These are phyloP conservation scores for Colletes latitarsis DNA, from an alignment of 1,140 invertebrate genomes.

Conservation along the genomic window DNA sequence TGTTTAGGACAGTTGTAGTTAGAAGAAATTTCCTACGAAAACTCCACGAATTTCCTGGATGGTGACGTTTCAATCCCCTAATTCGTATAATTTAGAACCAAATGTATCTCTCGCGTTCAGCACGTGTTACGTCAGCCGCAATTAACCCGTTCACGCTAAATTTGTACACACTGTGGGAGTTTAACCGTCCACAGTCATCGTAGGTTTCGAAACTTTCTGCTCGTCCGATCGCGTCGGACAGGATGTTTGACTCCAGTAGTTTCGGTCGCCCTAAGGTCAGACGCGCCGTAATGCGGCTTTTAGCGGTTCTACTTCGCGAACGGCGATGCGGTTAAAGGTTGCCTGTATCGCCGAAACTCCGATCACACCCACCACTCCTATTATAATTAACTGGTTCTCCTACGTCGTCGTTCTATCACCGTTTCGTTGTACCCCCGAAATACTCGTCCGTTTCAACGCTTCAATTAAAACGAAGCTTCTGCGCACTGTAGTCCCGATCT, in stretches of 20 bases:
- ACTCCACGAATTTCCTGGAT: too few species aligned
- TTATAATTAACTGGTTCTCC: background rate
- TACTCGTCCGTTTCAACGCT: background rate
- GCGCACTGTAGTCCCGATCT: too few species aligned
- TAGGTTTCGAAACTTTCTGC: slow-evolving; percentile 14
- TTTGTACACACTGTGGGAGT: background rate
- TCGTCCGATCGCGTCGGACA: background rate
- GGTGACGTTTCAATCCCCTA: too few species aligned
- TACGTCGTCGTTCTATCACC: too few species aligned
- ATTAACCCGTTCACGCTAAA: background rate
- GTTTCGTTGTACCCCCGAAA: background rate
- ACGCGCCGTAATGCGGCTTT: slow-evolving; percentile 17
- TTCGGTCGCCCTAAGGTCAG: slow-evolving; percentile 25
- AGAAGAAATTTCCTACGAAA: too few species aligned
- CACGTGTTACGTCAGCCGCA: background rate
- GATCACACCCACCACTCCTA: background rate
- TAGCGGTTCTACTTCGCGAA: background rate
- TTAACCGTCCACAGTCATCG: slow-evolving; percentile 7
- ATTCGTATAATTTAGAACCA: too few species aligned
- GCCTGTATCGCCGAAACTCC: background rate
- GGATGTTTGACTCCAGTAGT: slow-evolving; percentile 27
- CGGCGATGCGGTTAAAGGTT: background rate
- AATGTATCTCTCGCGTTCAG: too few species aligned
- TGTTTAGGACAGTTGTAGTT: too few species aligned
- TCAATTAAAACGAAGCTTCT: too few species aligned